These are phyloP conservation scores for Dioctria linearis DNA, from an alignment of 2,888 invertebrate species.

Conservation along the genomic window DNA sequence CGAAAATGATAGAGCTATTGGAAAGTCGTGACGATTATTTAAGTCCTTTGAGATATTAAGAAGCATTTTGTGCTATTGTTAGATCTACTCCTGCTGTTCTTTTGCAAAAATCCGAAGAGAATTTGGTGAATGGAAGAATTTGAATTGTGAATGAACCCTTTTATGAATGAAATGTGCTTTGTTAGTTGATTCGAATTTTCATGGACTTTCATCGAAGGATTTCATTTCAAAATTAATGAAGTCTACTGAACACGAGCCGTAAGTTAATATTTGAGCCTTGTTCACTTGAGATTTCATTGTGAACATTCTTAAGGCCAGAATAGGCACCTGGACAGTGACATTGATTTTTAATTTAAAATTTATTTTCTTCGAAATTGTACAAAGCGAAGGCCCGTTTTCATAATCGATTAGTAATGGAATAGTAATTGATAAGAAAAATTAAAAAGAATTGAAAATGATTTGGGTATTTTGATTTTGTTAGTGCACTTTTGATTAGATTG, in stretches of 20 bases:
- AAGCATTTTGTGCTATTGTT: neutral
- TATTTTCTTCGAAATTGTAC: too few relatives aligned
- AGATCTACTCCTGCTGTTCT: constrained; percentile 35
- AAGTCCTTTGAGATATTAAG: neutral
- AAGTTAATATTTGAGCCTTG: constrained; percentile 22
- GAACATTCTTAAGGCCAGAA: too few relatives aligned
- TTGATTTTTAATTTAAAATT: too few relatives aligned
- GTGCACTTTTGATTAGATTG: too few relatives aligned
- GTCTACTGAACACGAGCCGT: constrained; percentile 8
- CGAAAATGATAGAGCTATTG: constrained; percentile 22
- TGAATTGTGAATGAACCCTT: constrained; percentile 45
- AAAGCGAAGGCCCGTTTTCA: too few relatives aligned
- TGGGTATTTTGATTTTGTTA: too few relatives aligned
- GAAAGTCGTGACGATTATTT: constrained; percentile 4
- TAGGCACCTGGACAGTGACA: constrained; percentile 4
- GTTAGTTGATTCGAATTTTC: constrained; percentile 13
- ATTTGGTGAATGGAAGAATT: constrained; percentile 11
- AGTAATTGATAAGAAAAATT: too few relatives aligned
- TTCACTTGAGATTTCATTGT: constrained; percentile 23
- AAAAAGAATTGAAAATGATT: too few relatives aligned
- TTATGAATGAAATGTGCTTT: constrained; percentile 20
- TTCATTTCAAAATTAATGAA: constrained; percentile 35
- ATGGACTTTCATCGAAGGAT: constrained; percentile 22
- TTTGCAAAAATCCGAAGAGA: constrained; percentile 14
- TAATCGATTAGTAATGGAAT: too few relatives aligned